Percentiles rank a stretch among this genome's conserved stretches.
Evolutionary conservation across 2,888 invertebrate species (phyloP).

Genomic region (Gasteruption jaculator): DNA sequence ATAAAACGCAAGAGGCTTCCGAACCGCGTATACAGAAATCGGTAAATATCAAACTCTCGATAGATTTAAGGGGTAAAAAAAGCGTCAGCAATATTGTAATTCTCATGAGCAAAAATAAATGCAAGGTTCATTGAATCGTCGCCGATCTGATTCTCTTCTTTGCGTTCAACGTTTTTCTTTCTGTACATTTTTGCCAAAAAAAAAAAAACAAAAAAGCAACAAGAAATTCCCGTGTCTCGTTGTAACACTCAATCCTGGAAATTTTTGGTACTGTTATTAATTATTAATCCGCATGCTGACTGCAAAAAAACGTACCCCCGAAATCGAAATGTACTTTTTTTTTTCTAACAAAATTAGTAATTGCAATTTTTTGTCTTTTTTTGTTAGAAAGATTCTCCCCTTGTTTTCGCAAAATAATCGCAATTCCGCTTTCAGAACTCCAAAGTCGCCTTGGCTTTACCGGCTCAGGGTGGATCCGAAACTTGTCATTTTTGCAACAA

Average conservation of each 20-base stretch:
- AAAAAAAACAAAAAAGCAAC: too few relatives aligned
- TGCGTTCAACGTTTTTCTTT: slow-evolving; percentile 8
- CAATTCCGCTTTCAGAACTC: slow-evolving; percentile 55
- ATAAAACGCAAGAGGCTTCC: slow-evolving; percentile 55
- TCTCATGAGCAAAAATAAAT: slow-evolving; percentile 22
- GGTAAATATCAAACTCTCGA: slow-evolving; percentile 57
- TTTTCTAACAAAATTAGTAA: slow-evolving; percentile 13
- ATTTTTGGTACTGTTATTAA: too few relatives aligned
- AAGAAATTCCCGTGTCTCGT: too few relatives aligned
- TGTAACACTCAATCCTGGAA: too few relatives aligned
- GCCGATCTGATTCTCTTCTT: slow-evolving; percentile 4
- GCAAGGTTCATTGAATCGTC: slow-evolving; percentile 17
- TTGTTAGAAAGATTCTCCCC: slow-evolving; percentile 6
- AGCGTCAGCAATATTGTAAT: slow-evolving; percentile 3
- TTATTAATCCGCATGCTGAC: too few relatives aligned
- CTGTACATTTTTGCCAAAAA: too few relatives aligned
- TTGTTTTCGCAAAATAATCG: too few relatives aligned
- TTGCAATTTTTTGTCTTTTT: slow-evolving; percentile 13
- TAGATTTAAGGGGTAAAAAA: slow-evolving; percentile 4
- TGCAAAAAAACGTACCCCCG: too few relatives aligned
- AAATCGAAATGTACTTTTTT: too few relatives aligned
- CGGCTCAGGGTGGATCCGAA: slow-evolving; percentile 67
- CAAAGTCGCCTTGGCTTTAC: slow-evolving; percentile 59
- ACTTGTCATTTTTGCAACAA: slow-evolving; percentile 85
- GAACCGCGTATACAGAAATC: slow-evolving; percentile 57